These are phyloP conservation scores for Synanthedon formicaeformis DNA, from an alignment of 2,888 invertebrate genomes.

Conservation along the genomic window DNA sequence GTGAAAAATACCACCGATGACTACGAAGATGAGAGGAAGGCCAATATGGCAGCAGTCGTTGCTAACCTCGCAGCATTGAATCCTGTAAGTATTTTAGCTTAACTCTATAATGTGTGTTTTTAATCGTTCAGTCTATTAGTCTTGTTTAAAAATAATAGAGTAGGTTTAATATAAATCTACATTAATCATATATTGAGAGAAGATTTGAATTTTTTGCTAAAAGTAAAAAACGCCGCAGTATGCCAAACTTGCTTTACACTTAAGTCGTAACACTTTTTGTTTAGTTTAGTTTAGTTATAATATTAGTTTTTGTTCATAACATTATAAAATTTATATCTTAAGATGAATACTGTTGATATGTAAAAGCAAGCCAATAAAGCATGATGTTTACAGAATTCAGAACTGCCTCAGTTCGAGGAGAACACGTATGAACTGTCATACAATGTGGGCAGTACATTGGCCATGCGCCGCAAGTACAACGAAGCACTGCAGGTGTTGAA, in stretches of 20 bases:
- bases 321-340: no score
- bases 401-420: constrained; percentile 50
- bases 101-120: no score
- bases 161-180: neutral
- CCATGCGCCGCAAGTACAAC: constrained; percentile 76
- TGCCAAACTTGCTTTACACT: no score
- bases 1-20: constrained; percentile 94
- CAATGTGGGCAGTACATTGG: constrained; percentile 87
- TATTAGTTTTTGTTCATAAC: no score
- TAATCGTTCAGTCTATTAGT: no score
- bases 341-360: no score
- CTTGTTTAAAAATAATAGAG: neutral
- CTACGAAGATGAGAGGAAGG: constrained; percentile 94
- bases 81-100: constrained; percentile 65
- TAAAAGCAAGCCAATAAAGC: no score
- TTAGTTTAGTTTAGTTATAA: no score
- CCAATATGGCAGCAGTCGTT: constrained; percentile 93
- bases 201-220: no score
- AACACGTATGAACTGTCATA: constrained; percentile 91
- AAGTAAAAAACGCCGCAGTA: no score
- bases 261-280: no score
- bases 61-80: constrained; percentile 79
- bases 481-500: constrained; percentile 88
- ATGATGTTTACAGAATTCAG: constrained; percentile 11
- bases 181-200: no score